Evolutionary conservation across 2,888 invertebrate species (phyloP), one percentile per base, ranked within the genome.

Genomic region (Monoplex corrugatus): DNA sequence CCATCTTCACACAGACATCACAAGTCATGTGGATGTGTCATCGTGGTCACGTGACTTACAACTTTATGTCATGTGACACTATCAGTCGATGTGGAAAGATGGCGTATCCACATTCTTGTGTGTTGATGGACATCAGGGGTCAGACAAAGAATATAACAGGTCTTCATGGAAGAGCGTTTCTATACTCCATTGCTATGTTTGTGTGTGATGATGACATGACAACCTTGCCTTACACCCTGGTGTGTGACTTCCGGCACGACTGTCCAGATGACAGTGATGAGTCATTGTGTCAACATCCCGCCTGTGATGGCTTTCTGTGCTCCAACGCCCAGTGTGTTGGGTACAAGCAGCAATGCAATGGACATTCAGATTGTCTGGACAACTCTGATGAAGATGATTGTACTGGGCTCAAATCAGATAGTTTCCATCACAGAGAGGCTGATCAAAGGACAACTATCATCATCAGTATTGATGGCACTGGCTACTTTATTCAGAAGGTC

Each of bases 301-400:
- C 35, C 2, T 44, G 86, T 19, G 92, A 92, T n/a, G 92, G 95
- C 88, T 94, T 95, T 89, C 90, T 91, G 84, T 95, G 95, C 91
- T 88, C 82, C 3, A 90, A 91, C 28, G 91, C 91, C 38, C 93
- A 93, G 88, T 90, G 89, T 86, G 93, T 94, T 86, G 90, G 94
- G 10, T 13, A 8, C 44, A 90, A n/a, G 87, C 92, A 82, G 91
- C 92, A 90, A 78, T 92, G 63, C 93, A 93, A 94, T 89, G 90
- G 89, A 43, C 90, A 91, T n/a, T 87, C 86, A 28, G 93, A 94
- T 86, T 94, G 94, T 88, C 87, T 89, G 0, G 95, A 95, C 80
- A 92, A 92, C 16, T 93, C 92, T 13, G 95, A 95, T 90, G 95
- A 95, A 87, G 23, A 8, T 0, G 43, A 35, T 38, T 72, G 72